phyloP scores from a whole-genome alignment of 1,140 invertebrate species.

The Formica exsecta region DNA sequence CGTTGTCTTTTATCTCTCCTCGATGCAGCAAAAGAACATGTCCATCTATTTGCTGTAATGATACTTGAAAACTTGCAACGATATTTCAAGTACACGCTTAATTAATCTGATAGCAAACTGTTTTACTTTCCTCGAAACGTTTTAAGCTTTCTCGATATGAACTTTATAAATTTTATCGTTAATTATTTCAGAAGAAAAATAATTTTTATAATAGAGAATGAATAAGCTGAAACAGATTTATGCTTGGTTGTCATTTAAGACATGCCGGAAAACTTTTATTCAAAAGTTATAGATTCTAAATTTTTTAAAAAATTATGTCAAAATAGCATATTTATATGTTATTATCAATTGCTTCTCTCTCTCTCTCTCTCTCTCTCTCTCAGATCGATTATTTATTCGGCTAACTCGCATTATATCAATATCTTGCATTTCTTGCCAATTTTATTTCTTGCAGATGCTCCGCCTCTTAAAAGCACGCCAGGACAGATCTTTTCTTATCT shows the following conservation, averaged over 20 bases:
- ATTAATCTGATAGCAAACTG: slow-evolving; percentile 18
- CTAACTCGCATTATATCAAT: slow-evolving; percentile 2
- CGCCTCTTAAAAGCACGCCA: slow-evolving; percentile 16
- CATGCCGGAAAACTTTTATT: not conserved
- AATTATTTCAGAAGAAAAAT: not conserved
- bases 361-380: too few relatives aligned
- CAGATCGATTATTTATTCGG: not conserved
- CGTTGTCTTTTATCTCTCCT: slow-evolving; percentile 35
- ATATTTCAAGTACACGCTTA: not conserved
- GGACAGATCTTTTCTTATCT: slow-evolving; percentile 33
- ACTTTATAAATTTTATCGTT: slow-evolving; percentile 7
- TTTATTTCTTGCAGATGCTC: slow-evolving; percentile 19
- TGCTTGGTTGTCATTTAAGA: not conserved
- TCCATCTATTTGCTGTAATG: slow-evolving; percentile 32
- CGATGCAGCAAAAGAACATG: slow-evolving; percentile 7
- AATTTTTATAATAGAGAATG: not conserved
- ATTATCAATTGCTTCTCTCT: slow-evolving; percentile 5
- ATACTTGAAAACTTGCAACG: slow-evolving; percentile 9
- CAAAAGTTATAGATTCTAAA: not conserved
- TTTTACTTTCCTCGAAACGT: not conserved
- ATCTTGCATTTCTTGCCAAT: not conserved
- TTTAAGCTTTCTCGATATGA: not conserved
- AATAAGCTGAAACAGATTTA: not conserved
- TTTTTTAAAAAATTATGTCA: not conserved
- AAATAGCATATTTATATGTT: not conserved